These are phyloP conservation scores for Drosophila lutescens DNA, from an alignment of 2,888 invertebrate genomes.

Conservation along the genomic window DNA sequence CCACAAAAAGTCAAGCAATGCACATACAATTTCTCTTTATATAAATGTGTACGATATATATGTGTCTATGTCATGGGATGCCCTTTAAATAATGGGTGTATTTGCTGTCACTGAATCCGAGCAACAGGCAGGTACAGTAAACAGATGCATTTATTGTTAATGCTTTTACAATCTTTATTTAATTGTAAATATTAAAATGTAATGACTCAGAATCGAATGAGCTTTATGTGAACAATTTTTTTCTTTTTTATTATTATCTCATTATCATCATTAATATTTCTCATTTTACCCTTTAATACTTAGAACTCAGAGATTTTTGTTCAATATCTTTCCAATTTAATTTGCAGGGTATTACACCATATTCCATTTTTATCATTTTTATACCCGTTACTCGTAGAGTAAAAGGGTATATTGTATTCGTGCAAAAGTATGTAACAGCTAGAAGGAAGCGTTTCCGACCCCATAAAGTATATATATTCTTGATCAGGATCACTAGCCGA, in stretches of 20 bases:
- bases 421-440: no score
- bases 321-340: not conserved
- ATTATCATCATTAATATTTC: no score
- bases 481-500: no score
- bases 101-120: constrained; percentile 3
- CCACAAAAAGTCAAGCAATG: constrained; percentile 52
- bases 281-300: no score
- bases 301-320: no score
- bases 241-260: no score
- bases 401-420: no score
- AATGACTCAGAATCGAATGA: no score
- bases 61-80: constrained; percentile 28
- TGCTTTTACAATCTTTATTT: not conserved
- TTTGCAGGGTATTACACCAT: constrained; percentile 1
- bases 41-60: constrained; percentile 22
- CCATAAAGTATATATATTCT: no score
- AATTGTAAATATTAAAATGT: not conserved
- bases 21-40: constrained; percentile 32
- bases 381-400: no score
- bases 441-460: no score
- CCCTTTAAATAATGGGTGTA: constrained; percentile 20
- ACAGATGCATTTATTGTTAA: not conserved
- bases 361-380: constrained; percentile 3
- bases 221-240: no score
- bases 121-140: constrained; percentile 5